Evolutionary conservation across 2,888 invertebrate species (phyloP), one percentile per base, ranked within the genome.

Genomic region (Philereme transversata): DNA sequence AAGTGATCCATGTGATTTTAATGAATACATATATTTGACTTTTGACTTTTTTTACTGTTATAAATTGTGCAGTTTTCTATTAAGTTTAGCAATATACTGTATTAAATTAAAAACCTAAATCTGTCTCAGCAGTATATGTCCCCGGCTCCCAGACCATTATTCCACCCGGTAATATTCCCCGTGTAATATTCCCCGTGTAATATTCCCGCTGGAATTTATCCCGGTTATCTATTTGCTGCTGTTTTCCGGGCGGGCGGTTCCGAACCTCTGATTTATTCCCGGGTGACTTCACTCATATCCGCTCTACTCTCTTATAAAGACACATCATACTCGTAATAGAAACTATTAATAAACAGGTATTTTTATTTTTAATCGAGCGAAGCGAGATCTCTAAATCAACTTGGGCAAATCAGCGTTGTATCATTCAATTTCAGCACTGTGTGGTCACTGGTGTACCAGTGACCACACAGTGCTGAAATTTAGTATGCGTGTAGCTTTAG

Each of bases 211-310:
- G 57, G 47, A 48, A 47, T 51, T 40, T n/a, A n/a, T 22, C 38
- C 48, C 38, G 45, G 49, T 38, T 53, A 59, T 59, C 53, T 59
- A 53, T 59, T 59, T 50, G 53, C 53, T 47, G 45, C 9, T 53
- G 59, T 59, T 53, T 59, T 59, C 53, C 59, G 47, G 35, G 6
- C 36, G 58, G 43, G 52, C 41, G 52, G 47, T 47, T 35, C 49
- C 53, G 34, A 53, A 36, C 49, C 52, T 11, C 34, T 50, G 59
- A 53, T 53, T 53, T 50, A 59, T 50, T 22, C 43, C 9, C 49
- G 48, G 36, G 22, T 53, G 49, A 53, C 59, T 59, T 45, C 38
- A 11, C 53, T 53, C 49, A 59, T 59, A 57, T 46, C 57, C 47
- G 33, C 49, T 45, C 40, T 49, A 44, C 44, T 54, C 33, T 41